Base-by-base conservation (phyloP, 2,113 vertebrate species). In the Sorex araneus region DNA sequence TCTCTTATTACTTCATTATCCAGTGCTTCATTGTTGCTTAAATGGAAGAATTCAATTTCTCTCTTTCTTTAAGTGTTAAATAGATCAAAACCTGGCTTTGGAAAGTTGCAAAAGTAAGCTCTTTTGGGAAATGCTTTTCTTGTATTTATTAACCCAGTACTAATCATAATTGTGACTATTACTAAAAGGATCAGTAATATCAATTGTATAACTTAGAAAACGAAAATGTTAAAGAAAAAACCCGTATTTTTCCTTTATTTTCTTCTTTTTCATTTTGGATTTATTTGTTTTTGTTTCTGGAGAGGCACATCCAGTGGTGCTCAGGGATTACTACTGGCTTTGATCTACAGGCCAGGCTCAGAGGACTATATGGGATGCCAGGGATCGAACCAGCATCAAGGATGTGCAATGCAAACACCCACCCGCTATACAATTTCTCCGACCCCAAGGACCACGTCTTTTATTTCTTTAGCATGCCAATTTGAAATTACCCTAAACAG, bases 11-110 rank as follows among this genome's bases (percentile, higher is more conserved):
- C 76, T 84, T 45, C 47, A 73, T 34, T 71, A 45, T 60, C 32
- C 91, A 81, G 2, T 81, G 43, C 47, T n/a, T 86, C 34, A 16
- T 75, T 90, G 74, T 96, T 89, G 94, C 34, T 84, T 77, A 93
- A 96, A 94, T 78, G 19, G 18, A 28, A 74, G 45, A 88, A 89
- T 36, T 10, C n/a, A 86, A 73, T 66, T 43, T 3, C 10, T 1
- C 67, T 74, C 28, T n/a, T n/a, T n/a, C n/a, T 54, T 19, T 54
- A 82, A 87, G 71, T 90, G 28, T 82, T 92, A 36, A 32, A 81
- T 81, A 81, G 63, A 32, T 86, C 32, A 75, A 90, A 90, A 67
- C 34, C 36, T 70, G 79, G 57, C 27, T 94, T 85, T 75, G 70
- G 27, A 94, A 86, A 50, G 1, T 1, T 93, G 25, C 30, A 84